Percentiles rank a stretch among this genome's conserved stretches.
phyloP scores from a whole-genome alignment of 2,888 invertebrate genomes.

The Aleiodes alternator region DNA sequence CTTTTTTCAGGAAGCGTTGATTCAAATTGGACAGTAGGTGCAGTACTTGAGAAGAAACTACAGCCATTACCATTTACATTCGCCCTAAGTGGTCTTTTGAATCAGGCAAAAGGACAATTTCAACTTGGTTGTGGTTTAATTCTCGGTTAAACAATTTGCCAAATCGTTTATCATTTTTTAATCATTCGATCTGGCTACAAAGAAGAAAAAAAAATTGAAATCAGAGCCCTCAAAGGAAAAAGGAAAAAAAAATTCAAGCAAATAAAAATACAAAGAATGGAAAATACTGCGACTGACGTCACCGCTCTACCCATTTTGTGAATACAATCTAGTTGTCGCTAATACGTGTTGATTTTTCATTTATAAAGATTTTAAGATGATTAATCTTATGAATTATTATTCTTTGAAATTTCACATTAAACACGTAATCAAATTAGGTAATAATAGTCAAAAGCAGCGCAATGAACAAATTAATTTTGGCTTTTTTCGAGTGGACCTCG shows the following conservation, averaged over 20 bases:
- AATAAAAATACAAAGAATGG: constrained; percentile 27
- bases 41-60: constrained; percentile 95
- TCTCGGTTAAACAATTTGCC: constrained; percentile 83
- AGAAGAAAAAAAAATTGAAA: constrained; percentile 16
- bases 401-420: background rate
- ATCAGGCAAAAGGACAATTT: constrained; percentile 94
- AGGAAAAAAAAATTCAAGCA: constrained; percentile 20
- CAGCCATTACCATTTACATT: constrained; percentile 95
- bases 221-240: constrained; percentile 20
- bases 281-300: constrained; percentile 12
- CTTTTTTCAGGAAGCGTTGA: constrained; percentile 87
- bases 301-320: constrained; percentile 25
- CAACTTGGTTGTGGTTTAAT: constrained; percentile 96
- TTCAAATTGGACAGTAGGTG: constrained; percentile 95
- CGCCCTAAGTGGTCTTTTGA: constrained; percentile 92
- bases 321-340: constrained; percentile 27
- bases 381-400: constrained; percentile 12
- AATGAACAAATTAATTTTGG: constrained; percentile 12
- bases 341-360: constrained; percentile 22
- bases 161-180: background rate
- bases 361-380: constrained; percentile 10
- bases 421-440: too few species aligned
- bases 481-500: constrained; percentile 19
- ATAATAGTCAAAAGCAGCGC: constrained; percentile 7
- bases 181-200: background rate